These are phyloP conservation scores for Drosophila fuyamai DNA, from an alignment of 1,140 invertebrate species.

Conservation along the genomic window DNA sequence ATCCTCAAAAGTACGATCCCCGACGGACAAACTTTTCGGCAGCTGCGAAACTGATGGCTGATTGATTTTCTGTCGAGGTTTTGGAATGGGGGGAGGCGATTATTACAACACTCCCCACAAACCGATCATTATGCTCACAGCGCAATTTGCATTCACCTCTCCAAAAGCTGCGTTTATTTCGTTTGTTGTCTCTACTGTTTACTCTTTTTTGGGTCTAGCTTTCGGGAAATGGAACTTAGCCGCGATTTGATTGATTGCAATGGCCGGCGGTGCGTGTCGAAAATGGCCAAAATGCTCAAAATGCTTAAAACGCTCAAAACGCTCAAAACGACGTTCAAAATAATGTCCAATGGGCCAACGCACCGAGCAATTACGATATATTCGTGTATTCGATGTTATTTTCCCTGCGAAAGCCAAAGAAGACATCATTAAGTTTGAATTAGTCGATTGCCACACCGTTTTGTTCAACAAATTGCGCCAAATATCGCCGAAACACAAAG, in stretches of 20 bases:
- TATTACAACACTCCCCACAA: conserved; percentile 65
- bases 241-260: conserved; percentile 63
- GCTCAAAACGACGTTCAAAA: conserved; percentile 22
- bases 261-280: conserved; percentile 70
- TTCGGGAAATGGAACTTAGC: conserved; percentile 65
- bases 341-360: conserved; percentile 49
- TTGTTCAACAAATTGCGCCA: conserved; percentile 70
- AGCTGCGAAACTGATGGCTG: conserved; percentile 55
- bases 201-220: conserved; percentile 11
- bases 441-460: conserved; percentile 72
- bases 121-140: conserved; percentile 73
- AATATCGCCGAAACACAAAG: conserved; percentile 29
- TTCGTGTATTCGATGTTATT: conserved; percentile 17
- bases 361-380: conserved; percentile 61
- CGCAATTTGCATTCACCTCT: conserved; percentile 67
- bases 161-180: conserved; percentile 19
- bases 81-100: conserved; percentile 7
- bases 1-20: conserved; percentile 7
- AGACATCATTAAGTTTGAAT: conserved; percentile 79
- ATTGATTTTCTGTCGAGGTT: conserved; percentile 55
- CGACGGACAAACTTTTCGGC: conserved; percentile 29
- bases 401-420: conserved; percentile 76
- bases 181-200: conserved; percentile 36
- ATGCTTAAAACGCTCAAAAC: conserved; percentile 48
- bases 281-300: conserved; percentile 57